These are phyloP conservation scores for Escarpia spicata DNA, from an alignment of 2,888 invertebrate species.

Conservation along the genomic window DNA sequence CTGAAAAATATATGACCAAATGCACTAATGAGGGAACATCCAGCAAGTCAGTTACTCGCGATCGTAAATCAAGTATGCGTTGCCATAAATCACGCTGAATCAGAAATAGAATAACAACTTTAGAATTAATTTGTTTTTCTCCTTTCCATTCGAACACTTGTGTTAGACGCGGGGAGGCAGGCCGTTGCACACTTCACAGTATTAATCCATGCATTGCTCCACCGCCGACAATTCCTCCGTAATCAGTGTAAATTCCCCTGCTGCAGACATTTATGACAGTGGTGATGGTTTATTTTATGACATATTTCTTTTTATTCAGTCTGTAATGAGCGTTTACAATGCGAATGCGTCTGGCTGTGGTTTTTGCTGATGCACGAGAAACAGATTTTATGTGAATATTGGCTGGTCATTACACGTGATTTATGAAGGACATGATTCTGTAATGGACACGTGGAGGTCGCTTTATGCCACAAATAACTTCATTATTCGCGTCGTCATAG, in stretches of 20 bases:
- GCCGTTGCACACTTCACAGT: neutral
- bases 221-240: neutral
- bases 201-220: neutral
- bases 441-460: neutral
- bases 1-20: no score
- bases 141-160: neutral
- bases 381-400: slow-evolving; percentile 13
- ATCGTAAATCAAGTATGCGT: no score
- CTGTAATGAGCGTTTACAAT: neutral
- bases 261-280: neutral
- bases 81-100: neutral
- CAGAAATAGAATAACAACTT: neutral
- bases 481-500: slow-evolving; percentile 1
- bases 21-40: no score
- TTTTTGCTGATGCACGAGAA: neutral
- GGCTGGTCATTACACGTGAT: neutral
- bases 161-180: neutral
- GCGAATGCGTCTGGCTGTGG: neutral
- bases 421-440: neutral
- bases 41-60: no score
- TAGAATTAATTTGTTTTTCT: neutral
- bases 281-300: slow-evolving; percentile 12
- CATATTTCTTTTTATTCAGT: neutral
- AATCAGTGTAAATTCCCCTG: neutral
- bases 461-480: neutral